Conservation (phyloP, 2,797 vertebrate genomes). For the Lepilemur ruficaudatus region DNA sequence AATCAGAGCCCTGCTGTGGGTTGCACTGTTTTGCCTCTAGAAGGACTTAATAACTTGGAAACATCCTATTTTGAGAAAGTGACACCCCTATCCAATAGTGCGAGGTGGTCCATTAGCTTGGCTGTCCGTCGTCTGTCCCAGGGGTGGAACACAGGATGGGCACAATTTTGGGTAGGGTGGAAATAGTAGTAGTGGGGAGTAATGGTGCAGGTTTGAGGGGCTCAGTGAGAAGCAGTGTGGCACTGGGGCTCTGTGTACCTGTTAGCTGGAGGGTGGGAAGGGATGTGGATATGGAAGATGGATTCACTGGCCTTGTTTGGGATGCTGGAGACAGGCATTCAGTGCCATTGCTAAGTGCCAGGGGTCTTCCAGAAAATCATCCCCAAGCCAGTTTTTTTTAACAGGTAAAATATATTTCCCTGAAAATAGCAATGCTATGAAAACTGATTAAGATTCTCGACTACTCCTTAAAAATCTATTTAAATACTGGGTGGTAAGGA, state of each 20-base stretch:
- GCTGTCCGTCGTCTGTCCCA: background rate
- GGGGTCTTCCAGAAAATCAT: background rate
- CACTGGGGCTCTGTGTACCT: background rate
- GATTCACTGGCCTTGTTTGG: background rate
- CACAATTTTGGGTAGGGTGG: background rate
- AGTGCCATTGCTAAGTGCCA: background rate
- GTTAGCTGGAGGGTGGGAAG: too few species aligned
- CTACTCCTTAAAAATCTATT: constrained; percentile 53
- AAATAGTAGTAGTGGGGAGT: background rate
- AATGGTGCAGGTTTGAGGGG: background rate
- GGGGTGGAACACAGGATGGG: background rate
- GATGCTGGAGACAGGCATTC: background rate
- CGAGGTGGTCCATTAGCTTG: background rate
- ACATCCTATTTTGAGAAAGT: background rate
- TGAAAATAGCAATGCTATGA: constrained; percentile 15
- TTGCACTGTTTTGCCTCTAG: background rate
- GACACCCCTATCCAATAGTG: background rate
- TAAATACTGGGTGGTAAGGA: constrained; percentile 52
- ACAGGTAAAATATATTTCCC: constrained; percentile 14
- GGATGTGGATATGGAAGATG: background rate
- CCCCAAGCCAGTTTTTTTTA: background rate
- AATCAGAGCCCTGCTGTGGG: background rate
- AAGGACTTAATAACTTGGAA: background rate
- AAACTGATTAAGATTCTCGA: constrained; percentile 61
- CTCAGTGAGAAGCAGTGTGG: background rate